These are phyloP conservation scores for Drosophila takahashii DNA, from an alignment of 1,140 invertebrate species.

Conservation along the genomic window DNA sequence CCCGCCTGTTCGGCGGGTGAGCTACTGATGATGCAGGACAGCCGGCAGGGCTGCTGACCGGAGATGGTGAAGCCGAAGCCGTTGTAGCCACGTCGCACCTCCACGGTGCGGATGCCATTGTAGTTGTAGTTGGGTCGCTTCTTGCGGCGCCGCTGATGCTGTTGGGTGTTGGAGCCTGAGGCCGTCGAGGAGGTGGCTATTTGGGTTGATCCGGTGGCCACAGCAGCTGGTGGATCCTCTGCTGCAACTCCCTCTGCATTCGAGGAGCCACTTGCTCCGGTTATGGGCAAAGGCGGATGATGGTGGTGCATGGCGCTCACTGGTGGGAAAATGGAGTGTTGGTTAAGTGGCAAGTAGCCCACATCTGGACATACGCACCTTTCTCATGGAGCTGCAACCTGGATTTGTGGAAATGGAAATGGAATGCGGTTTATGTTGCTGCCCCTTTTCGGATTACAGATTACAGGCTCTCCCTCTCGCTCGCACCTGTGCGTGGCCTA, in stretches of 20 bases:
- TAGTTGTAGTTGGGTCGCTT: constrained; percentile 84
- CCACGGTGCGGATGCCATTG: constrained; percentile 90
- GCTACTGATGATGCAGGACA: constrained; percentile 93
- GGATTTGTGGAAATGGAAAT: constrained; percentile 71
- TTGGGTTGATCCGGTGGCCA: constrained; percentile 13
- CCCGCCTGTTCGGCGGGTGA: constrained; percentile 94
- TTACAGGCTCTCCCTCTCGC: constrained; percentile 29
- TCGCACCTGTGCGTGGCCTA: constrained; percentile 35
- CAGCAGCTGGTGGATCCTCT: constrained; percentile 20
- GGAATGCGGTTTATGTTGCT: constrained; percentile 74
- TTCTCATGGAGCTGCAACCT: constrained; percentile 55
- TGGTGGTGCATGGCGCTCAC: constrained; percentile 71
- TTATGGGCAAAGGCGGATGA: constrained; percentile 76
- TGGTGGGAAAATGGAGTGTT: constrained; percentile 19
- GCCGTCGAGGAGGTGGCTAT: constrained; percentile 14
- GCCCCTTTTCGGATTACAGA: constrained; percentile 48
- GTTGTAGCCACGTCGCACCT: constrained; percentile 92
- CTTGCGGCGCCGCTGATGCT: constrained; percentile 82
- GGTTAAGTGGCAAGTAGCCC: constrained; percentile 12
- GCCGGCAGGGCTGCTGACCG: constrained; percentile 95
- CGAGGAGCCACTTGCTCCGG: constrained; percentile 19
- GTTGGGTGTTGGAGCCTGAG: constrained; percentile 27
- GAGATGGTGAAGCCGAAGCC: constrained; percentile 97
- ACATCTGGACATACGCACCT: constrained; percentile 54
- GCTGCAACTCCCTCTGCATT: constrained; percentile 3